Base-by-base conservation (phyloP, 2,888 invertebrate genomes). In the Pogonocherus hispidulus region DNA sequence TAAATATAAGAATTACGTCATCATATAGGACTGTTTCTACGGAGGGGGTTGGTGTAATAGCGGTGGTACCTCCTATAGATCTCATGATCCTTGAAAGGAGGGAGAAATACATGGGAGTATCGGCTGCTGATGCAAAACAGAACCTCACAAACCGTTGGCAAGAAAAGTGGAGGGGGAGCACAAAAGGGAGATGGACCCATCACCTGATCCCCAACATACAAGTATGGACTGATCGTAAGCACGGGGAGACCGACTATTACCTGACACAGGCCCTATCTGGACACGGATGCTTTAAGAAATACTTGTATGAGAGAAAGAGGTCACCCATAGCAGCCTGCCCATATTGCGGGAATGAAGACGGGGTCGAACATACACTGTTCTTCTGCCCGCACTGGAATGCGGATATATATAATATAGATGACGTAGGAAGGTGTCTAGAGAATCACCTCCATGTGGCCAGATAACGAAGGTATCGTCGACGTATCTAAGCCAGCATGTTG, bases 51-150 rank as follows among this genome's bases (percentile, higher is more conserved):
- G 63, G 44, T 19, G 37, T 63, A n/a, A 55, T 54, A 35, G 63
- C 55, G n/a, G 63, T 35, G 11, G 54, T 54, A 54, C 63, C 63
- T 11, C 54, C 63, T n/a, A 41, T 63, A 6, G 41, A 55, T 8
- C 52, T 44, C 14, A 32, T 63, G 23, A 54, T 54, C 2, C 35
- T 35, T n/a, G 14, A 54, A 18, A 32, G 54, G 19, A 20, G 14
- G 16, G 54, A 63, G 41, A 63, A 54, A 14, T 63, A 41, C 1
- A 41, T 9, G n/a, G 54, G 35, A 20, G 52, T 63, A n/a, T 32
- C 0, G 11, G 46, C 18, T 22, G 3, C 19, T 1, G 22, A 3
- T 3, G 52, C 63, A 9, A 35, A 37, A 19, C 14, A 16, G 8
- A 63, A 63, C 14, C 3, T 52, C n/a, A 27, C 14, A n/a, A 35